Conservation (phyloP, 2,888 invertebrate genomes). For the Lacanobia oleracea region DNA sequence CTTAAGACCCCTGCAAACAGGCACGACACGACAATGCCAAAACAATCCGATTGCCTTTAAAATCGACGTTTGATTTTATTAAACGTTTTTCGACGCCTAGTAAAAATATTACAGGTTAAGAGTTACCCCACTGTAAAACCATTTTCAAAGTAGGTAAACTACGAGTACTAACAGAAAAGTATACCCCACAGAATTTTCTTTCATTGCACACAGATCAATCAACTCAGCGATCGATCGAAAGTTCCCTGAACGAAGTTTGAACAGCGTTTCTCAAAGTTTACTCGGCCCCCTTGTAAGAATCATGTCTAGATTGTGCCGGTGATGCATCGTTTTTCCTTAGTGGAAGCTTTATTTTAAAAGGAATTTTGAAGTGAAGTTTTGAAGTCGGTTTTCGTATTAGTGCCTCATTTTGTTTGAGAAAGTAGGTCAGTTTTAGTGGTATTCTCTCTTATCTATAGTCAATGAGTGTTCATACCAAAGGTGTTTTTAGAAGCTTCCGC, state of each 20-base stretch:
- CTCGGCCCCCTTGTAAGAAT: conserved; percentile 15
- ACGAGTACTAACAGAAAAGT: conserved; percentile 20
- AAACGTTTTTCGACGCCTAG: too few relatives aligned
- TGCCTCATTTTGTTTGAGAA: too few relatives aligned
- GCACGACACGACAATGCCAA: too few relatives aligned
- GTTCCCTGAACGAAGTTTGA: conserved; percentile 54
- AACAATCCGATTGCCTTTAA: neutral
- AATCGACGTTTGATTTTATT: neutral
- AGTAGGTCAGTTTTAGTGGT: too few relatives aligned
- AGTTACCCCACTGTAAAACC: too few relatives aligned
- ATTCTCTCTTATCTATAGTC: too few relatives aligned
- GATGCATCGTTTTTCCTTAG: conserved; percentile 43
- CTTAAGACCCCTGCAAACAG: too few relatives aligned
- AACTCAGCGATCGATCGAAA: conserved; percentile 53
- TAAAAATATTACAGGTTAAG: neutral
- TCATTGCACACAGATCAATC: conserved; percentile 60
- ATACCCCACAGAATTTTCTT: conserved; percentile 41
- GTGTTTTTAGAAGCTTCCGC: too few relatives aligned
- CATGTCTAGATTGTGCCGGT: conserved; percentile 40
- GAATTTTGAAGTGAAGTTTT: conserved; percentile 21
- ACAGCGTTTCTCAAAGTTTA: conserved; percentile 60
- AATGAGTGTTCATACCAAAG: too few relatives aligned
- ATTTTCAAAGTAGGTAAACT: neutral
- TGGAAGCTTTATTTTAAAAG: conserved; percentile 17
- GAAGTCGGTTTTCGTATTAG: neutral